A percentile compares a stretch with the other conserved stretches of the same genome.
phyloP scores from a whole-genome alignment of 2,113 vertebrate species.

The Heptranchias perlo region DNA sequence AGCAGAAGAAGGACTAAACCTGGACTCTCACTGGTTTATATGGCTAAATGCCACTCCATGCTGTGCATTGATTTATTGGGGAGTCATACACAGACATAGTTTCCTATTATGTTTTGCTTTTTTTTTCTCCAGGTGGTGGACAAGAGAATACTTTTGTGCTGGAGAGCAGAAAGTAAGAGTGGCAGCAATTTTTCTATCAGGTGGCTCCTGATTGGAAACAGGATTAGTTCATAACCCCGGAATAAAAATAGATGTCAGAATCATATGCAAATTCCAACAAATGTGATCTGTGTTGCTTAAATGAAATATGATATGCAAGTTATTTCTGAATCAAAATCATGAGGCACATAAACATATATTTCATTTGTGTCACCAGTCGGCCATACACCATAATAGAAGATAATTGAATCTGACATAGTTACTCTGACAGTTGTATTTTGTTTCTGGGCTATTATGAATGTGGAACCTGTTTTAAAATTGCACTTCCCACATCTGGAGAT shows the following conservation, averaged over 20 bases:
- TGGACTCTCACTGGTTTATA: neutral
- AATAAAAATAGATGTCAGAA: neutral
- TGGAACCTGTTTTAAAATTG: neutral
- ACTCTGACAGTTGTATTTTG: neutral
- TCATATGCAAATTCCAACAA: neutral
- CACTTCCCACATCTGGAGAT: neutral
- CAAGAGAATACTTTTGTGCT: neutral
- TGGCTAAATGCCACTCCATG: neutral
- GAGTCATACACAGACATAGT: neutral
- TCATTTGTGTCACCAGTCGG: neutral
- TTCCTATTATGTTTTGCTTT: neutral
- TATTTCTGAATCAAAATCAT: constrained; percentile 9
- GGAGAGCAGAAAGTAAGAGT: neutral
- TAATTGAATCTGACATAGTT: neutral
- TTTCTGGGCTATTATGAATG: neutral
- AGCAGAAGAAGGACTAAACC: neutral
- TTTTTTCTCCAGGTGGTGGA: neutral
- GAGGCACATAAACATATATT: neutral
- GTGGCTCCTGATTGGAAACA: neutral
- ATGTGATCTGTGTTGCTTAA: neutral
- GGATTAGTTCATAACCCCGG: neutral
- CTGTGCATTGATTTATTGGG: neutral
- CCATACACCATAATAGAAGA: neutral
- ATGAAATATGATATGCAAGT: constrained; percentile 2
- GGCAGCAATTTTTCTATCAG: neutral